A percentile compares a stretch with the other conserved stretches of the same genome.
phyloP scores from a whole-genome alignment of 2,888 invertebrate species.

The Elmis aenea region DNA sequence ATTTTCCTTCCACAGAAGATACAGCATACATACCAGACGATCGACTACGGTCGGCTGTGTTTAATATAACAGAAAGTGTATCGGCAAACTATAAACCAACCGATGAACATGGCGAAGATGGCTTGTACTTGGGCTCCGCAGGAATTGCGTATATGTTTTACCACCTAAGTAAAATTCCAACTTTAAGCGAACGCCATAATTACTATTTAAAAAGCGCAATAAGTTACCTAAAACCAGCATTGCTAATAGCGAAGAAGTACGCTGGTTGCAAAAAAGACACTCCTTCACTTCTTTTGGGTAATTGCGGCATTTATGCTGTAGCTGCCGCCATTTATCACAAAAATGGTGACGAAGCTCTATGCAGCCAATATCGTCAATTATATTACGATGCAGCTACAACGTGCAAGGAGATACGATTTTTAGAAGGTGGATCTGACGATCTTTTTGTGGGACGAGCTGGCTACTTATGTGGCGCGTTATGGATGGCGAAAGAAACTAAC shows the following conservation, averaged over 20 bases:
- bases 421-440: conserved; percentile 73
- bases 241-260: conserved; percentile 50
- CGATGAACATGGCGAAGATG: conserved; percentile 50
- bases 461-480: conserved; percentile 71
- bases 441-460: conserved; percentile 82
- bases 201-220: conserved; percentile 55
- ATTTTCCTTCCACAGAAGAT: not conserved
- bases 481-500: conserved; percentile 59
- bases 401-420: conserved; percentile 53
- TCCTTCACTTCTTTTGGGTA: conserved; percentile 73
- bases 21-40: conserved; percentile 4
- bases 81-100: conserved; percentile 36
- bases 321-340: conserved; percentile 59
- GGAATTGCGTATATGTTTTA: conserved; percentile 76
- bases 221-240: conserved; percentile 59
- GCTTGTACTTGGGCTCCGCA: conserved; percentile 64
- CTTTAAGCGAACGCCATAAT: conserved; percentile 45
- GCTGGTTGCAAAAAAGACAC: conserved; percentile 52
- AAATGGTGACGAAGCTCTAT: conserved; percentile 45
- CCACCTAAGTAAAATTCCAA: conserved; percentile 56
- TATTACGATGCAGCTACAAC: conserved; percentile 45
- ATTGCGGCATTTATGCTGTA: conserved; percentile 71
- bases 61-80: conserved; percentile 33
- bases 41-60: conserved; percentile 8
- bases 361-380: conserved; percentile 37